Conservation (phyloP, 2,797 vertebrate species). For the Nyctalus aviator region DNA sequence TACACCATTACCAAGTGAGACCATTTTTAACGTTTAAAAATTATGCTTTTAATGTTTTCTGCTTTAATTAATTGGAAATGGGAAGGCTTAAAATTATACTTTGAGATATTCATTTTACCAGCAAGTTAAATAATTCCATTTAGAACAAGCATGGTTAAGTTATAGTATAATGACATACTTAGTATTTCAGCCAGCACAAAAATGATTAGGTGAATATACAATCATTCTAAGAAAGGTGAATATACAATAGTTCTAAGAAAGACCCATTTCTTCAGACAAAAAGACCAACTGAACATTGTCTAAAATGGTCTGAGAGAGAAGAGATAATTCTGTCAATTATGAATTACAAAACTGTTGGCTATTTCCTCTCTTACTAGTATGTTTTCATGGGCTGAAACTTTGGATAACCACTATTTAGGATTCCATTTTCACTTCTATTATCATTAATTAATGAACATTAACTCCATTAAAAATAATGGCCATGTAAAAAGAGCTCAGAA, state of each 20-base stretch:
- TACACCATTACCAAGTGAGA: too few species aligned
- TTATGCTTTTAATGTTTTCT: conserved; percentile 7
- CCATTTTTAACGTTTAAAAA: not conserved
- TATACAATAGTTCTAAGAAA: not conserved
- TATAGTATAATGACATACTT: not conserved
- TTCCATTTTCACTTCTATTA: conserved; percentile 42
- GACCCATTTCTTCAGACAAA: conserved; percentile 77
- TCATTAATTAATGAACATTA: conserved; percentile 61
- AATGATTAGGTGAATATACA: not conserved
- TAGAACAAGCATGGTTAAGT: not conserved
- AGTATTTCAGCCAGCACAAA: not conserved
- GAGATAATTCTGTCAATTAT: not conserved
- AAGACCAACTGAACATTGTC: not conserved
- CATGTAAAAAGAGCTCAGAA: conserved; percentile 52
- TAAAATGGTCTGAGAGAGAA: not conserved
- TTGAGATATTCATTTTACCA: not conserved
- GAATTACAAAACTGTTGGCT: not conserved
- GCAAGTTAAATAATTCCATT: conserved; percentile 41
- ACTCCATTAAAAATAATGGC: conserved; percentile 64
- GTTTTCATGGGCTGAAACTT: not conserved
- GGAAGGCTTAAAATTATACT: not conserved
- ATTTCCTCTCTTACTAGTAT: not conserved
- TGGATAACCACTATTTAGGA: conserved; percentile 13
- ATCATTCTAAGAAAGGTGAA: not conserved
- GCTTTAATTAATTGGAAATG: not conserved